Base-by-base conservation (phyloP, 2,797 vertebrate genomes). In the Syncerus caffer region DNA sequence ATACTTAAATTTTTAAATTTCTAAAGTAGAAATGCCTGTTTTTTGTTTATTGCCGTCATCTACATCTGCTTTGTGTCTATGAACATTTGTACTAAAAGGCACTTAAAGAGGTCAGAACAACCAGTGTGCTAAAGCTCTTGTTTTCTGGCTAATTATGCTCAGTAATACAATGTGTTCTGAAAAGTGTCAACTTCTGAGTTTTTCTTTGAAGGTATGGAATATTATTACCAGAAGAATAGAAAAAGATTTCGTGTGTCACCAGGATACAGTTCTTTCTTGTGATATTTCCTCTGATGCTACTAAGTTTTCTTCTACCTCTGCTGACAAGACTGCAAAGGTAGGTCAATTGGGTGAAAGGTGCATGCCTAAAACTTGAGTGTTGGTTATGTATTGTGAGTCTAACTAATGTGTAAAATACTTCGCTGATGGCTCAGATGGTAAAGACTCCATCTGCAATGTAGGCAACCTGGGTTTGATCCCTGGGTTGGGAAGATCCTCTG, bases 291-390 rank as follows among this genome's bases (percentile, higher is more conserved):
- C 99, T 25, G 99, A 99, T 93, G 98, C 98, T 82, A 97, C 97
- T 79, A 99, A 99, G 96, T 99, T 99, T 98, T 99, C 99, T 96
- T 99, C 99, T 98, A 98, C 99, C 92, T 99, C 99, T 97, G 99
- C 99, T 96, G 99, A 99, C 98, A 99, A 98, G 98, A 99, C 99
- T 13, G 99, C 99, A 86, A 99, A 99, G 99, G 99, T 99, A 98
- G 87, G 97, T 79, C 27, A 93, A 31, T 94, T 34, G 84, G 1
- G 93, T 89, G 14, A 84, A 92, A 96, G 53, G 64, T 83, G n/a
- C 79, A 27, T 38, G n/a, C 4, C 5, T 85, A n/a, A 92, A 71
- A 94, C 64, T 86, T 78, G n/a, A 67, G 53, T 50, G 29, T 67
- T 91, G 15, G 13, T 92, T 89, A 78, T 67, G 31, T 27, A 6